Percentiles rank a stretch among this genome's conserved stretches.
Conservation (phyloP, 2,797 vertebrate species). For the Hydrophis major region DNA sequence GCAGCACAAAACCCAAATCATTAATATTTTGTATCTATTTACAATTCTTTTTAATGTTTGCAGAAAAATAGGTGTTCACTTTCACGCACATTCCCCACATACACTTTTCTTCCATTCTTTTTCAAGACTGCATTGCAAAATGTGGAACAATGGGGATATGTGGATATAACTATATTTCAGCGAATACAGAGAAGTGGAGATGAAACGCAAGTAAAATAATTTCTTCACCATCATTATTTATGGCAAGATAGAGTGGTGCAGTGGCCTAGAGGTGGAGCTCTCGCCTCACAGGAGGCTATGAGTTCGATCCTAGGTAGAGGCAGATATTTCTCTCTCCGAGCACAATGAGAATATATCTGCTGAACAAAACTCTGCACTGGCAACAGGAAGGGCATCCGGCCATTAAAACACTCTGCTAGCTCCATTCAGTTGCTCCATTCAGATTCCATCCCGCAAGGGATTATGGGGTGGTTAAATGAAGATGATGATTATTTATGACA, state of each 20-base stretch:
- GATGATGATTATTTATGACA: neutral
- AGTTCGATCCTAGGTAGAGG: too few relatives aligned
- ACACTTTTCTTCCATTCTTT: neutral
- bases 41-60: neutral
- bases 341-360: too few relatives aligned
- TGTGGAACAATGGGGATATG: neutral
- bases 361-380: too few relatives aligned
- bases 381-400: too few relatives aligned
- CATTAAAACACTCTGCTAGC: too few relatives aligned
- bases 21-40: neutral
- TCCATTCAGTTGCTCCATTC: too few relatives aligned
- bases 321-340: too few relatives aligned
- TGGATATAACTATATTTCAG: neutral
- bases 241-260: too few relatives aligned
- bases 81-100: neutral
- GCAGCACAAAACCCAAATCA: neutral
- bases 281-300: too few relatives aligned
- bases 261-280: too few relatives aligned
- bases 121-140: neutral
- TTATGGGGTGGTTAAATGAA: too few relatives aligned
- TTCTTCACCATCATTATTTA: neutral
- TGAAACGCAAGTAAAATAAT: neutral
- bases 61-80: neutral
- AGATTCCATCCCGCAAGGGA: too few relatives aligned
- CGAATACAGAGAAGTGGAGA: neutral